These are phyloP conservation scores for Marisa cornuarietis DNA, from an alignment of 1,140 invertebrate species.

Conservation along the genomic window DNA sequence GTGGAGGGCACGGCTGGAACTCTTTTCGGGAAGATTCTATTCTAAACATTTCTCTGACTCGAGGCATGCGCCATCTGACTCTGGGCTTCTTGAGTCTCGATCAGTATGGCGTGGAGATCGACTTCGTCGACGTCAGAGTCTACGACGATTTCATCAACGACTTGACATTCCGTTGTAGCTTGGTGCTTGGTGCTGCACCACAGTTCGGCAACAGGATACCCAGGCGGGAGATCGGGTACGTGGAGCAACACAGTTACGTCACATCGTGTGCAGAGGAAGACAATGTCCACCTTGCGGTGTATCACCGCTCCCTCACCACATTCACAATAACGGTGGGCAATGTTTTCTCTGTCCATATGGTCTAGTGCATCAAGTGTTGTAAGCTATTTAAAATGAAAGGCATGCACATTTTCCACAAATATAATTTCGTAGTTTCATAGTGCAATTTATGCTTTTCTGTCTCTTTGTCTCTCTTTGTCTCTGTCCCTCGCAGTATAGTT, in stretches of 20 bases:
- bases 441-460: too few species aligned
- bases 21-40: neutral
- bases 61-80: neutral
- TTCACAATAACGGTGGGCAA: neutral
- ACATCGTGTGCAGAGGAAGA: conserved; percentile 11
- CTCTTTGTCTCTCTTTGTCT: too few species aligned
- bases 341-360: too few species aligned
- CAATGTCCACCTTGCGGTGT: conserved; percentile 5
- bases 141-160: neutral
- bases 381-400: too few species aligned
- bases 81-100: neutral
- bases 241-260: neutral
- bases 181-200: neutral
- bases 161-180: neutral
- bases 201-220: neutral
- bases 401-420: too few species aligned
- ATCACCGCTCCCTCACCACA: neutral
- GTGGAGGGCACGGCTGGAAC: neutral
- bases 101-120: conserved; percentile 5
- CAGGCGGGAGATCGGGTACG: too few species aligned
- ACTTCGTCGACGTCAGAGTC: neutral
- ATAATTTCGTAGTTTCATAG: too few species aligned
- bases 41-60: neutral
- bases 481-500: too few species aligned
- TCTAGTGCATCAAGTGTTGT: too few species aligned